Conservation (phyloP, 2,113 vertebrate genomes). For the Vanacampus margaritifer region DNA sequence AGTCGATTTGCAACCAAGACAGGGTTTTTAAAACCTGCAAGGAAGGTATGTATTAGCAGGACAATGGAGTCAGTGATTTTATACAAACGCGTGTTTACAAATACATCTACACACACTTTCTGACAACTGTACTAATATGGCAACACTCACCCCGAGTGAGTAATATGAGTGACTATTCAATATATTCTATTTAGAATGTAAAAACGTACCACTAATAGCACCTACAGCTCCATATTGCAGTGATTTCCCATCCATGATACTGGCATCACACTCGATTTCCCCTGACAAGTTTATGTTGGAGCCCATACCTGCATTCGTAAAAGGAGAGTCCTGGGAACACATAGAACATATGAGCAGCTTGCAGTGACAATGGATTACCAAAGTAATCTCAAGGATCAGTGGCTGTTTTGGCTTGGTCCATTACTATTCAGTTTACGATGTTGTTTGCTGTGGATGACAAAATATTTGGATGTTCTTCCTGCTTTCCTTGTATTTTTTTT, state of each 20-base stretch:
- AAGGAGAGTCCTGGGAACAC: conserved; percentile 88
- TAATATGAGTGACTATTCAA: background rate
- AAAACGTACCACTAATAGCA: conserved; percentile 82
- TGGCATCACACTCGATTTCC: conserved; percentile 97
- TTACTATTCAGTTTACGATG: background rate
- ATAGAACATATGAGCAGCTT: conserved; percentile 19
- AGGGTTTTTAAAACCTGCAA: conserved; percentile 93
- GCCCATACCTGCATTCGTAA: conserved; percentile 96
- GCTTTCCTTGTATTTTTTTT: background rate
- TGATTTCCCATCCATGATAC: conserved; percentile 98
- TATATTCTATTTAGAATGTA: background rate
- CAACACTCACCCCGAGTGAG: background rate
- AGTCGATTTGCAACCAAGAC: conserved; percentile 93
- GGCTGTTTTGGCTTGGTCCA: background rate
- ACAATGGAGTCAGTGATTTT: conserved; percentile 7
- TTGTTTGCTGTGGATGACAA: background rate
- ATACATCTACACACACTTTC: background rate
- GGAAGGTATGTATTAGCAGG: conserved; percentile 22
- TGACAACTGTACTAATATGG: background rate
- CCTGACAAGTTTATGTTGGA: conserved; percentile 96
- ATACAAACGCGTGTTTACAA: background rate
- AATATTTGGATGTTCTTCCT: background rate
- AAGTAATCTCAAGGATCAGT: conserved; percentile 1
- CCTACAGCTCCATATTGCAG: conserved; percentile 95
- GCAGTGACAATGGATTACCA: background rate